Base-by-base conservation (phyloP, 2,797 vertebrate species). In the Sandelia bainsii region DNA sequence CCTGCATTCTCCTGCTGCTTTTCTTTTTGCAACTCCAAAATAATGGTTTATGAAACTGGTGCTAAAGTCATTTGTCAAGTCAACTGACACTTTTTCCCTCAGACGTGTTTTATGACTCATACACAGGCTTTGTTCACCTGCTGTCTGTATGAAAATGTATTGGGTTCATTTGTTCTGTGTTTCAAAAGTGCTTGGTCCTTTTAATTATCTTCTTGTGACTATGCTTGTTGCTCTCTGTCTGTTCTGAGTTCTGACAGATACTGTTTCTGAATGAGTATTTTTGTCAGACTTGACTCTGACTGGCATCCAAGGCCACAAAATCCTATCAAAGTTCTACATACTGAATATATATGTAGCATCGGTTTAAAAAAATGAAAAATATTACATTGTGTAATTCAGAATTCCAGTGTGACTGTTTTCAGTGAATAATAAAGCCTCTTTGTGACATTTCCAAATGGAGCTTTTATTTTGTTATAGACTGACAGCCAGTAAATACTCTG, bases 391-490 rank as follows among this genome's bases (percentile, higher is more conserved):
- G 44, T 48, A 75, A 72, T 71, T 73, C 1, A 60, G 16, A 61
- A 45, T 40, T 8, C 49, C 12, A 61, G 23, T 44, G 42, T 42
- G 50, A 69, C 66, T 42, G 68, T 82, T 84, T 80, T 77, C 72
- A 46, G 62, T 42, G 53, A 49, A 62, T 64, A 64, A 81, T 73
- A 63, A 75, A 86, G 20, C 57, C 20, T 37, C 32, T 86, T 84
- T 89, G 82, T 87, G 86, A 86, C 85, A 85, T 88, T 89, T 86
- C 73, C 72, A 75, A 75, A 79, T 3, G 23, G 69, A 11, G 67
- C 68, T 70, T 76, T 77, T 77, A 82, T 86, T 85, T 77, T 77
- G 61, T 77, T 76, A 54, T 58, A 74, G 74, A 87, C 57, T 82
- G 86, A 86, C 84, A 85, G 82, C 72, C 65, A 80, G 78, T 79